Percentiles rank a stretch among this genome's conserved stretches.
phyloP scores from a whole-genome alignment of 1,140 invertebrate species.

The Agrypnia vestita region DNA sequence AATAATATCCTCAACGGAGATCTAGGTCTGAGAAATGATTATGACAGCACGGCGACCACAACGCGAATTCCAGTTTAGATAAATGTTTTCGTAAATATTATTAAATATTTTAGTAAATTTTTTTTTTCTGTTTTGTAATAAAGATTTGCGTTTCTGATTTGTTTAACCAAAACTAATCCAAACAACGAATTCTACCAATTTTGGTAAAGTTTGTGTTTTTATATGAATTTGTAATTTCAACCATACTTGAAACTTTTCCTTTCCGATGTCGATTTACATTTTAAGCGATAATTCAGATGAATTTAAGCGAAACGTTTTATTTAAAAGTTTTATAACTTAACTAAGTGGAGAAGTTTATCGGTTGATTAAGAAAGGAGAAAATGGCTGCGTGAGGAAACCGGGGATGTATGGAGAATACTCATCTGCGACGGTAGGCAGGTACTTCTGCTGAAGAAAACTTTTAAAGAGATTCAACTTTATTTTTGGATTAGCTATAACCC shows the following conservation, averaged over 20 bases:
- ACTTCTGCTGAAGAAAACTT: constrained; percentile 1
- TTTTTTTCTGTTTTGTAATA: too few species aligned
- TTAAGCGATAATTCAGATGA: constrained; percentile 6
- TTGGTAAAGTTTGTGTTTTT: constrained; percentile 15
- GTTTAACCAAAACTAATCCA: too few species aligned
- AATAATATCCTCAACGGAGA: too few species aligned
- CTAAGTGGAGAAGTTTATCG: constrained; percentile 23
- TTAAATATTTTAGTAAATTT: too few species aligned
- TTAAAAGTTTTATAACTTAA: constrained; percentile 27
- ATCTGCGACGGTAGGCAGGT: neutral
- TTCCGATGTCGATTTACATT: constrained; percentile 16
- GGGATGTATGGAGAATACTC: constrained; percentile 22
- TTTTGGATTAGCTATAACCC: too few species aligned
- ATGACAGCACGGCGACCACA: too few species aligned
- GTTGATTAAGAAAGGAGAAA: constrained; percentile 19
- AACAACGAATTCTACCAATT: neutral
- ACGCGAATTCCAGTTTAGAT: too few species aligned
- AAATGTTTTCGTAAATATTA: too few species aligned
- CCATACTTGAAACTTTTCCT: constrained; percentile 24
- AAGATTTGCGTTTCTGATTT: too few species aligned
- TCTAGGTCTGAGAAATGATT: too few species aligned
- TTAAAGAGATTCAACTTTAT: too few species aligned
- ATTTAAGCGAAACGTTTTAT: constrained; percentile 12
- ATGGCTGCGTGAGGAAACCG: neutral
- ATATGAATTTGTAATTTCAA: constrained; percentile 24